Percentiles rank a stretch among this genome's conserved stretches.
Conservation (phyloP, 2,797 vertebrate genomes). For the Gymnocypris eckloni region DNA sequence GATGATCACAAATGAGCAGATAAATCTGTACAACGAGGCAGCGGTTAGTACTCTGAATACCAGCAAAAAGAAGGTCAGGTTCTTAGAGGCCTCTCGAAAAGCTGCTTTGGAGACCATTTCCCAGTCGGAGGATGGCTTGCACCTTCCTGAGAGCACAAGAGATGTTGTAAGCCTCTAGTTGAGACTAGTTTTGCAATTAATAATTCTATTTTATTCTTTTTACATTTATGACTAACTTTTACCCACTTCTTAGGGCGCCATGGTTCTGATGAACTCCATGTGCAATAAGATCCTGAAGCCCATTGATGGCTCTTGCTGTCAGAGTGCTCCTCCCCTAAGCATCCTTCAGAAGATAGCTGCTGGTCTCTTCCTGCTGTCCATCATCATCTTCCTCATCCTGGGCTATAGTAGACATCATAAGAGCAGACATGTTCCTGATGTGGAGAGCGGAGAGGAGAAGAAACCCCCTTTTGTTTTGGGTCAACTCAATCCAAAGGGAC, state of each 20-base stretch:
- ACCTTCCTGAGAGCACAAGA: constrained; percentile 90
- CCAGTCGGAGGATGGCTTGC: constrained; percentile 91
- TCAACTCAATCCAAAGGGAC: constrained; percentile 79
- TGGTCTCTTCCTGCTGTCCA: constrained; percentile 83
- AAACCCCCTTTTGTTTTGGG: constrained; percentile 80
- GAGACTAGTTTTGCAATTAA: neutral
- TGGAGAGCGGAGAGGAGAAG: constrained; percentile 94
- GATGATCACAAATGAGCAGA: constrained; percentile 96
- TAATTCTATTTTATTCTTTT: neutral
- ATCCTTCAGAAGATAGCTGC: constrained; percentile 90
- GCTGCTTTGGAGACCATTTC: constrained; percentile 91
- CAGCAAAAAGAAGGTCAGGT: constrained; percentile 84
- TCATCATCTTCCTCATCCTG: constrained; percentile 81
- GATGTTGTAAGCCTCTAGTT: constrained; percentile 82
- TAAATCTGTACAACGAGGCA: constrained; percentile 91
- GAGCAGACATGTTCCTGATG: constrained; percentile 82
- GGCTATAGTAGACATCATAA: constrained; percentile 84
- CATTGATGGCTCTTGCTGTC: constrained; percentile 97
- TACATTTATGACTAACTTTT: neutral
- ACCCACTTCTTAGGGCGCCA: constrained; percentile 85
- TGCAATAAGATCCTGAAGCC: constrained; percentile 94
- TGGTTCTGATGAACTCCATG: constrained; percentile 94
- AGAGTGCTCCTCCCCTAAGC: constrained; percentile 81
- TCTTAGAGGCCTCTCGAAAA: constrained; percentile 87
- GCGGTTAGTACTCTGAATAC: constrained; percentile 85